Base-by-base conservation (phyloP, 2,888 invertebrate species). In the Ichneumon xanthorius region DNA sequence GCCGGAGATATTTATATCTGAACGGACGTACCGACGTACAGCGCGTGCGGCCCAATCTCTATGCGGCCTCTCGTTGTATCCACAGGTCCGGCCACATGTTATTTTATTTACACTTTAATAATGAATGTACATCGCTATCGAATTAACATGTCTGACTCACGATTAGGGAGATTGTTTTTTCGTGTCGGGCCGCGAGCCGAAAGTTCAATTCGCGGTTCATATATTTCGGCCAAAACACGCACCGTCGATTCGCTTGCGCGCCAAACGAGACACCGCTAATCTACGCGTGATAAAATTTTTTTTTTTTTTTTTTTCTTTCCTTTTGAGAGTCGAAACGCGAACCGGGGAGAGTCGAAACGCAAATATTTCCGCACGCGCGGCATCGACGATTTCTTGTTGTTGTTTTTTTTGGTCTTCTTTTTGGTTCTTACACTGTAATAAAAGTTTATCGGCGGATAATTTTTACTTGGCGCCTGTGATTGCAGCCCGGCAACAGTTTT, bases 181-280 rank as follows among this genome's bases (percentile, higher is more conserved):
- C 45, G 45, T 16, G 16, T 16, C 14, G 30, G 45, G 67, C 22
- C 65, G 70, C 40, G 19, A 11, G 5, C 40, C 40, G 26, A 73
- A 78, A 81, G 84, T 85, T 82, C 82, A 82, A 75, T 71, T 30
- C 11, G 50, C 68, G 7, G 63, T 45, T 77, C 16, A 16, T 11
- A 70, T 58, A 70, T 65, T 70, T n/a, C 19, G 48, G 53, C 82
- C 19, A 82, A 76, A 63, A 19, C n/a, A 50, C 50, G 7, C 16
- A 61, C 48, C 26, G 37, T 48, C 45, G 45, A 48, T 48, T 1
- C 14, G 26, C 19, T 14, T 26, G 30, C 40, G 40, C 40, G 11
- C 40, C 40, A 11, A 40, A 73, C 81, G 45, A 16, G 45, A 16
- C 16, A 48, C 81, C 82, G 65, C 48, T 79, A 81, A 85, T 85